A percentile compares a stretch with the other conserved stretches of the same genome.
These are phyloP conservation scores for Leistus spinibarbis DNA, from an alignment of 2,888 invertebrate species.

Conservation along the genomic window DNA sequence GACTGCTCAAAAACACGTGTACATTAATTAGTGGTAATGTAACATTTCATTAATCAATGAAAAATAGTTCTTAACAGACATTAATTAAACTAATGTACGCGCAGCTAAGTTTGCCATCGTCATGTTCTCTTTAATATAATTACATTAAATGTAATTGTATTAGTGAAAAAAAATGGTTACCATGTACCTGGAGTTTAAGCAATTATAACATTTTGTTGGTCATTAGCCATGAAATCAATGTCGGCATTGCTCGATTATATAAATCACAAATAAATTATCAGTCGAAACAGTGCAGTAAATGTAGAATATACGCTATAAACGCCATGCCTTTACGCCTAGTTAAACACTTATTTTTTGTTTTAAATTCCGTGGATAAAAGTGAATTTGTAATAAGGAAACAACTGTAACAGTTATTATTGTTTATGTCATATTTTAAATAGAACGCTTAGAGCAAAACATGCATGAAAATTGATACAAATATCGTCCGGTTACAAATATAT, in stretches of 20 bases:
- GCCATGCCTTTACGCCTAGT: not conserved
- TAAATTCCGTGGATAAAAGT: not conserved
- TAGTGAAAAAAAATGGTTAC: not conserved
- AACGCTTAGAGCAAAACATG: too few relatives aligned
- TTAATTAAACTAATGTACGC: not conserved
- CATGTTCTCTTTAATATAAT: not conserved
- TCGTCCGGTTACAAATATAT: too few relatives aligned
- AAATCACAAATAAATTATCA: not conserved
- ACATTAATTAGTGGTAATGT: too few relatives aligned
- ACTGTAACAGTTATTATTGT: not conserved
- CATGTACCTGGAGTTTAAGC: not conserved
- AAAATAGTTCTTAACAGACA: too few relatives aligned
- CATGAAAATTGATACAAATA: too few relatives aligned
- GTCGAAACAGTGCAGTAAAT: not conserved
- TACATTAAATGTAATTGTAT: not conserved
- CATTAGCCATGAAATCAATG: not conserved
- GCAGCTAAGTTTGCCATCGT: not conserved
- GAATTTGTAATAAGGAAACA: not conserved
- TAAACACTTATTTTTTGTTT: not conserved
- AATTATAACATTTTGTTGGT: not conserved
- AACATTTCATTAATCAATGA: too few relatives aligned
- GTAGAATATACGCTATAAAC: not conserved
- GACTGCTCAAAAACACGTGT: too few relatives aligned
- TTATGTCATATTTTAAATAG: too few relatives aligned
- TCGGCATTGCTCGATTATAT: not conserved